phyloP scores from a whole-genome alignment of 1,140 invertebrate genomes.

The Solenopsis fugax region DNA sequence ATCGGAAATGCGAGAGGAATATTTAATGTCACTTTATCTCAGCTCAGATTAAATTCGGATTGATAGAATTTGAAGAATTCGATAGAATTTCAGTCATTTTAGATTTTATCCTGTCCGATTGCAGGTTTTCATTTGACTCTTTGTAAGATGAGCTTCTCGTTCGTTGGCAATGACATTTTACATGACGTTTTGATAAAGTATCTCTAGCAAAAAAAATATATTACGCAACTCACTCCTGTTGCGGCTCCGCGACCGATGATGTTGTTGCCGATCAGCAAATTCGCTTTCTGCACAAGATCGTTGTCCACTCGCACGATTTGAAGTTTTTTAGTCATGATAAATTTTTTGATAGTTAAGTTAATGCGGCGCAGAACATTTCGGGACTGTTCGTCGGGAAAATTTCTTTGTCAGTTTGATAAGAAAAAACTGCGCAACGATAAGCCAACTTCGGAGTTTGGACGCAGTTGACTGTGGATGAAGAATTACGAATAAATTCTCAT shows the following conservation, averaged over 20 bases:
- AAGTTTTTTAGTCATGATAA: constrained; percentile 69
- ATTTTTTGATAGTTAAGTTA: neutral
- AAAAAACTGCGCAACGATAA: neutral
- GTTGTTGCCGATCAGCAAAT: constrained; percentile 75
- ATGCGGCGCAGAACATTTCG: constrained; percentile 22
- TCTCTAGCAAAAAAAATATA: neutral
- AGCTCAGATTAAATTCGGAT: neutral
- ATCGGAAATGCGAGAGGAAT: neutral
- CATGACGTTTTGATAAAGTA: neutral
- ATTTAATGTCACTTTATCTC: neutral
- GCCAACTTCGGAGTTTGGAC: neutral
- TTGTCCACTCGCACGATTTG: constrained; percentile 76
- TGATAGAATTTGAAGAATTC: neutral
- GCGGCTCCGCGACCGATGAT: constrained; percentile 64
- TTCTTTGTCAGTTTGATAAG: neutral
- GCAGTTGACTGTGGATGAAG: neutral
- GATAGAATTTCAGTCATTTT: neutral
- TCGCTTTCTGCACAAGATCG: constrained; percentile 68
- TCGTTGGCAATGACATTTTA: neutral
- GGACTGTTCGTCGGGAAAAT: neutral
- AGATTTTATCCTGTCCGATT: neutral
- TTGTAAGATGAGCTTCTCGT: neutral
- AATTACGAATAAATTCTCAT: neutral
- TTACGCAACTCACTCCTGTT: constrained; percentile 69
- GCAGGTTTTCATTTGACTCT: neutral